A percentile compares a stretch with the other conserved stretches of the same genome.
These are phyloP conservation scores for Galleria mellonella DNA, from an alignment of 1,140 invertebrate species.

Conservation along the genomic window DNA sequence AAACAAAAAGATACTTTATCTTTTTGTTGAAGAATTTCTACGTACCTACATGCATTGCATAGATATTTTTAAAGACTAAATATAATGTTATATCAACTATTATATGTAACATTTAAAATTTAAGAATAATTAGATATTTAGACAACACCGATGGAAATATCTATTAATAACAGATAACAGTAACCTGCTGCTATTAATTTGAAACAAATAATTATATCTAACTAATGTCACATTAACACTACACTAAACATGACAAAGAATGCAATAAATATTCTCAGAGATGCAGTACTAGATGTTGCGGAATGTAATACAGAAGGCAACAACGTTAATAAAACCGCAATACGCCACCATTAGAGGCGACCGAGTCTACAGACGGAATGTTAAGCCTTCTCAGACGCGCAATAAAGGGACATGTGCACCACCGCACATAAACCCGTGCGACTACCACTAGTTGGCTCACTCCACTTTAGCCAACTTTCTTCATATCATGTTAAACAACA, in stretches of 20 bases:
- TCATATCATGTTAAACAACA: slow-evolving; percentile 19
- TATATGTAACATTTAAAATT: too few species aligned
- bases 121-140: too few species aligned
- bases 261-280: slow-evolving; percentile 9
- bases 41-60: too few species aligned
- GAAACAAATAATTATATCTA: neutral
- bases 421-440: slow-evolving; percentile 23
- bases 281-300: slow-evolving; percentile 27
- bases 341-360: slow-evolving; percentile 43
- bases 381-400: slow-evolving; percentile 42
- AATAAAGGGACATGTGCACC: slow-evolving; percentile 50
- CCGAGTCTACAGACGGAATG: slow-evolving; percentile 41
- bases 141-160: too few species aligned
- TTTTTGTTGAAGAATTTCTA: too few species aligned
- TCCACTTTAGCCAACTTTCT: slow-evolving; percentile 9
- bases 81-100: too few species aligned
- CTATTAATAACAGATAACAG: too few species aligned
- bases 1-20: too few species aligned
- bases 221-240: neutral
- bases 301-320: slow-evolving; percentile 55
- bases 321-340: slow-evolving; percentile 62
- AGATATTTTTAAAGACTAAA: too few species aligned
- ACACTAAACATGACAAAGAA: neutral
- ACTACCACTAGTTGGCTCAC: slow-evolving; percentile 9
- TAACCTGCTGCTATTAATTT: too few species aligned